A percentile compares a stretch with the other conserved stretches of the same genome.
Conservation (phyloP, 2,113 vertebrate genomes). For the Alligator mississippiensis region DNA sequence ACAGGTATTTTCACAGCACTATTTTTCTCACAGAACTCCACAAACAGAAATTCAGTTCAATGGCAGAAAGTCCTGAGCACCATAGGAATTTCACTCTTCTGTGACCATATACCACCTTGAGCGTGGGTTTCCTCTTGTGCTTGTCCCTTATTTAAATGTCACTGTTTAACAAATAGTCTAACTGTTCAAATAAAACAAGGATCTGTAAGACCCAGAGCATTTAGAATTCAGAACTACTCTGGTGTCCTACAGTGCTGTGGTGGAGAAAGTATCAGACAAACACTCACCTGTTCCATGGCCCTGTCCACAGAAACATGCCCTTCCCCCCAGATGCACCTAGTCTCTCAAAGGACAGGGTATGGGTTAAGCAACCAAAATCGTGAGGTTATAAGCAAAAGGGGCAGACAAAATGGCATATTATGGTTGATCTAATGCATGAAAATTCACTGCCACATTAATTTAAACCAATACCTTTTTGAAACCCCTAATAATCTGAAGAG, state of each 20-base stretch:
- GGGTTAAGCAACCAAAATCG: neutral
- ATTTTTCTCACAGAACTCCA: neutral
- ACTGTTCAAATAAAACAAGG: neutral
- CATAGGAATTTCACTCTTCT: neutral
- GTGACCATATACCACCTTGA: neutral
- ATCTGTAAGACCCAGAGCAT: neutral
- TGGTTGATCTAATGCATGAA: neutral
- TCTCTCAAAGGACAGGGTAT: too few relatives aligned
- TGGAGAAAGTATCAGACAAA: neutral
- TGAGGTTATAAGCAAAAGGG: neutral
- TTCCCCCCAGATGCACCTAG: too few relatives aligned
- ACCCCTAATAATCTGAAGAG: neutral
- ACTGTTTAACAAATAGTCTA: too few relatives aligned
- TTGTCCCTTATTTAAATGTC: neutral
- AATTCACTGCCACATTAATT: accelerated
- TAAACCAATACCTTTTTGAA: neutral
- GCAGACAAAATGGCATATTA: accelerated
- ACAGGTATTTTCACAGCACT: neutral
- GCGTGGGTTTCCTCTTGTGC: neutral
- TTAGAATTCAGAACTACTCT: neutral
- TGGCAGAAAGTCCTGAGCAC: neutral
- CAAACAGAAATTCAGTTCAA: neutral
- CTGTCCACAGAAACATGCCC: too few relatives aligned
- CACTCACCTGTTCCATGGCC: too few relatives aligned
- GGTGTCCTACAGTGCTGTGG: neutral